Evolutionary conservation across 2,888 invertebrate genomes (phyloP), one percentile per base, ranked within the genome.

Genomic region (Idaea aversata): DNA sequence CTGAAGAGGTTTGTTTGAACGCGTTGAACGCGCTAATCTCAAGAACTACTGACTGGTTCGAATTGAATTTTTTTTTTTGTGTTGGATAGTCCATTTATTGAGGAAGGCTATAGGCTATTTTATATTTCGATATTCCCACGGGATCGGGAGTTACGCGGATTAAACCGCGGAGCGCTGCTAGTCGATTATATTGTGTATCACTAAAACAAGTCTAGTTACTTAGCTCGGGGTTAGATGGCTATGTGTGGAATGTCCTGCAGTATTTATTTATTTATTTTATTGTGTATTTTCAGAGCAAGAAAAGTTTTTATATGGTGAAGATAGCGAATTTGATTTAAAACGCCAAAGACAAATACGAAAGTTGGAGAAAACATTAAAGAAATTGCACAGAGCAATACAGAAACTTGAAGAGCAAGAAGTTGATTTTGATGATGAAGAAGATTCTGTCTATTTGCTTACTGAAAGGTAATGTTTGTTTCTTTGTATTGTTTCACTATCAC

Each of bases 361-460:
- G 74, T 75, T 95, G 5, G 94, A 95, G 77, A 94, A 93, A 68
- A 93, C 94, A 0, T 88, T 96, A 63, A 92, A 94, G 82, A 93
- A 94, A 72, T 90, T 97, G 25, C 93, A 95, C 63, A 93, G 94
- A 75, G 94, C 94, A 69, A 96, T 97, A 63, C 94, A 94, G 73
- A 91, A 94, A 70, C 83, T 97, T 5, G 96, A 96, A 77, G 93
- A 93, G 63, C 88, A 94, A 62, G 96, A 97, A 76, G 94, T 97
- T 2, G 95, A 97, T 71, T 95, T 96, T 81, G 95, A 96, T 77
- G 95, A 96, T 72, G 96, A 96, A 36, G 94, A 94, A 61, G 94
- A 96, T 81, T 97, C 97, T 3, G 90, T 94, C 38, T 97, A 96
- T 85, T 88, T 97, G 59, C 93, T 95, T 72, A 94, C 95, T 70